These are phyloP conservation scores for Dorcus hopei DNA, from an alignment of 2,888 invertebrate species.

Conservation along the genomic window DNA sequence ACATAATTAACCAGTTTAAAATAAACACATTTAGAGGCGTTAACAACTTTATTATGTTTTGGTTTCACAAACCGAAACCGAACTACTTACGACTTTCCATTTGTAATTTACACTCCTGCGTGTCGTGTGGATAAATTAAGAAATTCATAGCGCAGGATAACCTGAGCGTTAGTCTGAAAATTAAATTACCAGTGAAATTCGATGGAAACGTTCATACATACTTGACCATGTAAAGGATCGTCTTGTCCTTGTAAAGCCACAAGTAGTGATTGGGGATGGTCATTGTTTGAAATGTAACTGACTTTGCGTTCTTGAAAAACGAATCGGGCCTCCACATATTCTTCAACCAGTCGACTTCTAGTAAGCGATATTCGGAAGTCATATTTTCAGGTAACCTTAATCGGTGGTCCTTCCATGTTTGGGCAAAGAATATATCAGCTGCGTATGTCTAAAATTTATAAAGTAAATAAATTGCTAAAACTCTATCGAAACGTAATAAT, in stretches of 20 bases:
- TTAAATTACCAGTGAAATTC: background rate
- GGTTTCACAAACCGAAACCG: too few species aligned
- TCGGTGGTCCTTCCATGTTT: slow-evolving; percentile 90
- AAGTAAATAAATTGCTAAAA: background rate
- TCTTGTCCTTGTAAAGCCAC: slow-evolving; percentile 85
- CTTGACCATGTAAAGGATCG: slow-evolving; percentile 85
- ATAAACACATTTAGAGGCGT: background rate
- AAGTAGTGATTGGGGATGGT: slow-evolving; percentile 92
- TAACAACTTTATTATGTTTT: slow-evolving; percentile 13
- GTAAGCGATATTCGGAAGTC: slow-evolving; percentile 83
- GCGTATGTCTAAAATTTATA: slow-evolving; percentile 69
- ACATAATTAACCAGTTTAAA: slow-evolving; percentile 1
- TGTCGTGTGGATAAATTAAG: slow-evolving; percentile 90
- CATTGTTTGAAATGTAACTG: slow-evolving; percentile 92
- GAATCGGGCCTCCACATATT: slow-evolving; percentile 94
- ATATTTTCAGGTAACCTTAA: slow-evolving; percentile 84
- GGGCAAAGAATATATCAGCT: slow-evolving; percentile 89
- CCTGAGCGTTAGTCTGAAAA: slow-evolving; percentile 69
- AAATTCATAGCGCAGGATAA: slow-evolving; percentile 94
- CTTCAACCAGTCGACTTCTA: slow-evolving; percentile 88
- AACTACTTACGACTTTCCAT: slow-evolving; percentile 87
- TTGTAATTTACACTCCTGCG: slow-evolving; percentile 89
- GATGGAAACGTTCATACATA: slow-evolving; percentile 43
- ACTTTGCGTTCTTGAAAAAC: slow-evolving; percentile 91
- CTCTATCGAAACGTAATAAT: too few species aligned